Percentiles rank a stretch among this genome's conserved stretches.
Evolutionary conservation across 2,113 vertebrate species (phyloP).

Genomic region (Microtus richardsoni): DNA sequence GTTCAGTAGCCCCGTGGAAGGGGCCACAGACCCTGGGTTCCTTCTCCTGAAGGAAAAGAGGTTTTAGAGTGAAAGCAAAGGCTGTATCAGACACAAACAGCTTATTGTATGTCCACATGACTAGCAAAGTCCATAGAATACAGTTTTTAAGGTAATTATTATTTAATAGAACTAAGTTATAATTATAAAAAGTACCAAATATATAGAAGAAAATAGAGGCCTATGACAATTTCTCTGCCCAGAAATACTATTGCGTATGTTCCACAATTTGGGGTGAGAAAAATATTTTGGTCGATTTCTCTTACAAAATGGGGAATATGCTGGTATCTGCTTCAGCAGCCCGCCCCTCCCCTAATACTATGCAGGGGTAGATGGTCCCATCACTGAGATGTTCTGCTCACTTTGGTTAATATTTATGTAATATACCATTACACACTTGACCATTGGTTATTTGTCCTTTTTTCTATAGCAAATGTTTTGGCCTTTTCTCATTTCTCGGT

Average conservation of each 20-base stretch:
- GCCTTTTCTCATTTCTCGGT: neutral
- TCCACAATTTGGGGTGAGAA: neutral
- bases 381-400: neutral
- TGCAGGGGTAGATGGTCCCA: too few relatives aligned
- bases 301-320: neutral
- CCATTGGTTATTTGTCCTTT: neutral
- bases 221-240: neutral
- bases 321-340: neutral
- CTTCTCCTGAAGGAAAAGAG: neutral
- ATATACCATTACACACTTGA: neutral
- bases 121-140: neutral
- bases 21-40: neutral
- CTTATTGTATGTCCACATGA: neutral
- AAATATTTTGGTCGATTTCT: neutral
- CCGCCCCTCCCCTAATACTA: neutral
- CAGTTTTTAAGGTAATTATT: neutral
- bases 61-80: neutral
- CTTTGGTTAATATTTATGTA: neutral
- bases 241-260: neutral
- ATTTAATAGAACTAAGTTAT: neutral
- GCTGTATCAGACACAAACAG: neutral
- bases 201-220: slow-evolving; percentile 8
- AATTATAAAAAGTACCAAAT: neutral
- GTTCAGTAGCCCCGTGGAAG: too few relatives aligned
- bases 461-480: neutral